Evolutionary conservation across 1,140 invertebrate species (phyloP), one percentile per base, ranked within the genome.

Genomic region (Calephelis nemesis): DNA sequence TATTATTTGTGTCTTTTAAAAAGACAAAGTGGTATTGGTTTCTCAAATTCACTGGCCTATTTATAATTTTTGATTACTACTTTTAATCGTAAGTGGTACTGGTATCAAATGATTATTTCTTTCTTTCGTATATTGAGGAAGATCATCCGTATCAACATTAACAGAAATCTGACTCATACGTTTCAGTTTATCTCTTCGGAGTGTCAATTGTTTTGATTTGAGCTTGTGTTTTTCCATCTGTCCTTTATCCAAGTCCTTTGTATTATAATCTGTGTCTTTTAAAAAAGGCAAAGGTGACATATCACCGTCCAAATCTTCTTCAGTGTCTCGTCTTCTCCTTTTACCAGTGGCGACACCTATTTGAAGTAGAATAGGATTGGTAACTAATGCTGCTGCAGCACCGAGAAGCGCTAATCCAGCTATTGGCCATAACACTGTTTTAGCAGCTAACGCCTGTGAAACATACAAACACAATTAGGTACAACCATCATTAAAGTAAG

Each of bases 401-500:
- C 96, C 96, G 40, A 97, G 92, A 9, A 97, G 88, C 1, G 96
- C 96, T 9, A 96, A 94, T 47, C 96, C 96, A 9, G 96, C 96
- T 70, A 97, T 85, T 0, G 96, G 96, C 75, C 95, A 93, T 12
- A 96, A 79, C n/a, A 95, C 83, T 42, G 93, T 92, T 86, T 96
- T 96, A 9, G 89, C 81, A 62, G 89, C 87, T 67, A 90, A 76
- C 15, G 77, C 82, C 91, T 92, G 76, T 12, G 83, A 86, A 62
- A 74, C 75, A 73, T 62, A n/a, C 30, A 30, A 30, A 30, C 15
- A 19, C 15, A 30, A 30, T 30, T 30, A 30, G 30, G 30, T 30
- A 30, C 30, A 30, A 30, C 4, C 30, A 4, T 30, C 30, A 30
- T 30, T 4, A 2, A 30, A 4, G 4, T 30, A 30, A 2, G 30